Conservation (phyloP, 2,113 vertebrate species). For the Ptilonorhynchus violaceus region DNA sequence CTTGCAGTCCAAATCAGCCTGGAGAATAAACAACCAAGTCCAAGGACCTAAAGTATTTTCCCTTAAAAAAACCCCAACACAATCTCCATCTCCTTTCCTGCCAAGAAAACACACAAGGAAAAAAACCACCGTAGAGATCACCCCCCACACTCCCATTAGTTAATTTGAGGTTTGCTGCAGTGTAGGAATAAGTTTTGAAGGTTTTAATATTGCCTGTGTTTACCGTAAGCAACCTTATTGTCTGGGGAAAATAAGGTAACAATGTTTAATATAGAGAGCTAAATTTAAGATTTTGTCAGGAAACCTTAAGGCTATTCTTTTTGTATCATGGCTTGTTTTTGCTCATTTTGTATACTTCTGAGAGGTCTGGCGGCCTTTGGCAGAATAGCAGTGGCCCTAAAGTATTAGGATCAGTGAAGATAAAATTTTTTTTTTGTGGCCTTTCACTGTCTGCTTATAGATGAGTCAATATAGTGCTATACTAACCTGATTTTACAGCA, state of each 20-base stretch:
- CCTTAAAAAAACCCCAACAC: neutral
- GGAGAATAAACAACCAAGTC: neutral
- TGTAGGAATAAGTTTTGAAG: neutral
- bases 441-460: neutral
- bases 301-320: neutral
- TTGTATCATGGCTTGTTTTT: neutral
- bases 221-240: neutral
- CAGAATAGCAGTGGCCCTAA: neutral
- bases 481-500: neutral
- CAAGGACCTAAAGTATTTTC: neutral
- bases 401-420: neutral
- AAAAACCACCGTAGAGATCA: neutral
- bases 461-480: neutral
- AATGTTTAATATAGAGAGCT: neutral
- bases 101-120: neutral
- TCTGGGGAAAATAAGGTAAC: neutral
- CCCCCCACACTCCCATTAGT: neutral
- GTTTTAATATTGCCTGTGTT: neutral
- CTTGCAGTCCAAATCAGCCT: neutral
- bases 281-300: neutral
- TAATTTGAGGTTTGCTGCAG: slow-evolving; percentile 16
- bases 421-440: neutral
- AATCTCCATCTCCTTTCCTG: neutral
- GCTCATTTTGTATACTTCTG: neutral
- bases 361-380: neutral